phyloP scores from a whole-genome alignment of 2,888 invertebrate species.

The Dryobotodes eremita region DNA sequence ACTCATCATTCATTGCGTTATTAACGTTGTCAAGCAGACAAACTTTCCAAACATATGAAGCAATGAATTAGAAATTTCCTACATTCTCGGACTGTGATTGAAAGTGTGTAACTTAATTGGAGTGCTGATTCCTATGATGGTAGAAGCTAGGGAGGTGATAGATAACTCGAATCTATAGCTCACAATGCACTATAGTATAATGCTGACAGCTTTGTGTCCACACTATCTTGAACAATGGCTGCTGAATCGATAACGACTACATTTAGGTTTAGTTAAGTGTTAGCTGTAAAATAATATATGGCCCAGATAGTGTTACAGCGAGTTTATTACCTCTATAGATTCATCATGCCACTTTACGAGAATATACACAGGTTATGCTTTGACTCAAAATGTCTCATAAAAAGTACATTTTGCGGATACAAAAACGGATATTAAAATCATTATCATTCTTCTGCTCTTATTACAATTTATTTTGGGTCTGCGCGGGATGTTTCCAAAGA shows the following conservation, averaged over 20 bases:
- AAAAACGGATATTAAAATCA: too few relatives aligned
- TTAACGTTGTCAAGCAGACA: too few relatives aligned
- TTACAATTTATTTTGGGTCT: background rate
- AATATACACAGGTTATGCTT: background rate
- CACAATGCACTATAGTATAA: slow-evolving; percentile 6
- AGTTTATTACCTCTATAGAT: slow-evolving; percentile 30
- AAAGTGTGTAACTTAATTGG: too few relatives aligned
- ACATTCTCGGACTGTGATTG: too few relatives aligned
- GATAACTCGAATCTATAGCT: background rate
- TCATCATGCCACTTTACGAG: slow-evolving; percentile 1
- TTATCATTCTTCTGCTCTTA: background rate
- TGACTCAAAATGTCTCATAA: background rate
- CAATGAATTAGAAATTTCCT: too few relatives aligned
- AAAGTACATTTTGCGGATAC: background rate
- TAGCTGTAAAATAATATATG: slow-evolving; percentile 36
- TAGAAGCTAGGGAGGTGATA: background rate
- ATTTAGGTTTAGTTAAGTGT: slow-evolving; percentile 29
- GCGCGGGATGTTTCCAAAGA: background rate
- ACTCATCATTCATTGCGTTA: too few relatives aligned
- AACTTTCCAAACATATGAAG: too few relatives aligned
- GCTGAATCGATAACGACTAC: slow-evolving; percentile 37
- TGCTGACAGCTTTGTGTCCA: slow-evolving; percentile 4
- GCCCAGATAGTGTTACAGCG: slow-evolving; percentile 20
- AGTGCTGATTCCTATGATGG: background rate
- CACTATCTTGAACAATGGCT: slow-evolving; percentile 31